Percentiles rank a stretch among this genome's conserved stretches.
Conservation (phyloP, 1,140 invertebrate genomes). For the Drosophila punjabiensis region DNA sequence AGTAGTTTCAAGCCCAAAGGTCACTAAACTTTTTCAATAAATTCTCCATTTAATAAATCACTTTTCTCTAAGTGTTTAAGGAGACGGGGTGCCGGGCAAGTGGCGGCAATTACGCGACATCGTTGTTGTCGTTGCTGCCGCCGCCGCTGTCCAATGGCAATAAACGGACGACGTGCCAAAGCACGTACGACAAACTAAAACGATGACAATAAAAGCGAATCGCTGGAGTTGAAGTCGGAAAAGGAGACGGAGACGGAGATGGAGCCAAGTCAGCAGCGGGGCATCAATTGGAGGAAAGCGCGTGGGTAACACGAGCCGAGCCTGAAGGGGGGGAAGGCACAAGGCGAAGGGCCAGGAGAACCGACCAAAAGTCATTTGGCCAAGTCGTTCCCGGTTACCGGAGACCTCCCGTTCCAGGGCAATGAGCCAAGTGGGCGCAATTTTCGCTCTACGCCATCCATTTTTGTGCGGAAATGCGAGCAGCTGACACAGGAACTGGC, state of each 20-base stretch:
- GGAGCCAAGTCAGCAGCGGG: constrained; percentile 22
- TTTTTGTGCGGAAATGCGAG: constrained; percentile 63
- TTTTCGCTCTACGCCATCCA: constrained; percentile 38
- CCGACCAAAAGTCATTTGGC: constrained; percentile 60
- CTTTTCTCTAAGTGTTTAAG: constrained; percentile 11
- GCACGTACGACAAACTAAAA: constrained; percentile 80
- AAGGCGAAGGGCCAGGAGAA: not conserved
- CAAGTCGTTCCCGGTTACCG: constrained; percentile 39
- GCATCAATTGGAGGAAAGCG: constrained; percentile 64
- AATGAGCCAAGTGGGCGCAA: constrained; percentile 79
- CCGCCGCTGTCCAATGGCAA: constrained; percentile 57
- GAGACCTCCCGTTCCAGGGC: constrained; percentile 49
- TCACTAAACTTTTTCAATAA: not conserved
- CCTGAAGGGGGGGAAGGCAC: constrained; percentile 5
- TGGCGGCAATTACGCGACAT: constrained; percentile 68
- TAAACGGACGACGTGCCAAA: constrained; percentile 76
- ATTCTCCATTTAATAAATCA: not conserved
- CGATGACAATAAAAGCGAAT: constrained; percentile 81
- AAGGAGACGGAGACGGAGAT: constrained; percentile 8
- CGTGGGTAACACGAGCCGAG: constrained; percentile 76
- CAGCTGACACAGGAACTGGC: constrained; percentile 70
- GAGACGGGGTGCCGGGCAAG: constrained; percentile 46
- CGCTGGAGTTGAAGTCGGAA: constrained; percentile 36
- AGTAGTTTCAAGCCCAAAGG: not conserved
- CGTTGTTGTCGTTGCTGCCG: constrained; percentile 30